phyloP scores from a whole-genome alignment of 2,888 invertebrate species.

The Cephus runcator region DNA sequence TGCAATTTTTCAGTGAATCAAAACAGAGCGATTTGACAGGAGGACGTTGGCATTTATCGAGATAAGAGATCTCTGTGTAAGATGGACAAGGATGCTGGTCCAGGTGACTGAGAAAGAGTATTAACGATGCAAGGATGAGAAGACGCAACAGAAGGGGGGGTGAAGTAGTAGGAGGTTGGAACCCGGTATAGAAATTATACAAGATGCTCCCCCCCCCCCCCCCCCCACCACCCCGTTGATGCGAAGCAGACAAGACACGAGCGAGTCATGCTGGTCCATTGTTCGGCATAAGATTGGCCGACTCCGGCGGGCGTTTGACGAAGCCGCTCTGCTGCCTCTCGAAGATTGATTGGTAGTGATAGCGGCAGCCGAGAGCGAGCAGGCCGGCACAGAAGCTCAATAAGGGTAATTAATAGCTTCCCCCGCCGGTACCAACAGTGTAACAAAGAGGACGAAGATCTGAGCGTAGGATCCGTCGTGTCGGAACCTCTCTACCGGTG shows the following conservation, averaged over 20 bases:
- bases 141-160: background rate
- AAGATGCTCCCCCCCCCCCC: background rate
- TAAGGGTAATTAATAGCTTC: slow-evolving; percentile 61
- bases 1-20: background rate
- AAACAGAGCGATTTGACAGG: background rate
- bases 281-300: slow-evolving; percentile 55
- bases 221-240: slow-evolving; percentile 21
- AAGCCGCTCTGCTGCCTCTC: slow-evolving; percentile 39
- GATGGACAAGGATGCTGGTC: background rate
- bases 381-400: slow-evolving; percentile 59
- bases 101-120: background rate
- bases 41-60: background rate
- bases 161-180: background rate
- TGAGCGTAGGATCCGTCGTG: background rate
- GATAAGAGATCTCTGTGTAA: background rate
- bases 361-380: slow-evolving; percentile 53
- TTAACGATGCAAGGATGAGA: background rate
- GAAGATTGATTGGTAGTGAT: slow-evolving; percentile 63
- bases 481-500: slow-evolving; percentile 4
- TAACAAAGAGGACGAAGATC: background rate
- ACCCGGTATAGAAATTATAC: background rate
- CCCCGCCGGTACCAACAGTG: background rate
- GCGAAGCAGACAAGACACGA: slow-evolving; percentile 46
- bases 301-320: slow-evolving; percentile 57
- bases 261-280: slow-evolving; percentile 57